Evolutionary conservation across 1,140 invertebrate species (phyloP), one percentile per base, ranked within the genome.

Genomic region (Diabrotica virgifera): DNA sequence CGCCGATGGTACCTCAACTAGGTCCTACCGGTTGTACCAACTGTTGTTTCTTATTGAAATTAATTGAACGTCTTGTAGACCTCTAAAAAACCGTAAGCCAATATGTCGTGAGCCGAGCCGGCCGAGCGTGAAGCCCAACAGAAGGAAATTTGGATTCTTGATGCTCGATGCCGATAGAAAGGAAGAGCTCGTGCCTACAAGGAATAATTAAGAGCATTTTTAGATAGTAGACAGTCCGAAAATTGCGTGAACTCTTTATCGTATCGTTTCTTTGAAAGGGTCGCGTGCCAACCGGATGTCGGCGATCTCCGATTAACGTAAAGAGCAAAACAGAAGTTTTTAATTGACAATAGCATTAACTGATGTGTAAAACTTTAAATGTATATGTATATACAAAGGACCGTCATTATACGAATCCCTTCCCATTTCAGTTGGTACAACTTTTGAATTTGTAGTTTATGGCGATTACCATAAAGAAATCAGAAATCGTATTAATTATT

Each of bases 61-160:
- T 59, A 59, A 59, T 59, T 59, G 58, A 50, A 59, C 58, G 46
- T 59, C 58, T 59, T 51, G 58, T 24, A 35, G 46, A 46, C 58
- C 50, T 24, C 37, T 38, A 35, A 38, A 55, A 59, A 70, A 70
- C 69, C 62, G 66, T 63, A 65, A 59, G 37, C 66, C 69, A 54
- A 69, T 70, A 67, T 70, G 69, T 68, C 66, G 69, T 68, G 63
- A 59, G 46, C 40, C 12, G 60, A 61, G 14, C 36, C 62, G 51
- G 51, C 69, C 53, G 38, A 38, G 36, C 66, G 63, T 65, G 61
- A 64, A 36, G 8, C 8, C 14, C 50, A 38, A 36, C 60, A 53
- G n/a, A 10, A 36, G 36, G 50, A 62, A 37, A 35, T 35, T 53
- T n/a, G 11, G 37, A 54, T 11, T 54, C 52, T 5, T 54, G 7